These are phyloP conservation scores for Ceuthmochares aereus DNA, from an alignment of 2,113 vertebrate species.

Conservation along the genomic window DNA sequence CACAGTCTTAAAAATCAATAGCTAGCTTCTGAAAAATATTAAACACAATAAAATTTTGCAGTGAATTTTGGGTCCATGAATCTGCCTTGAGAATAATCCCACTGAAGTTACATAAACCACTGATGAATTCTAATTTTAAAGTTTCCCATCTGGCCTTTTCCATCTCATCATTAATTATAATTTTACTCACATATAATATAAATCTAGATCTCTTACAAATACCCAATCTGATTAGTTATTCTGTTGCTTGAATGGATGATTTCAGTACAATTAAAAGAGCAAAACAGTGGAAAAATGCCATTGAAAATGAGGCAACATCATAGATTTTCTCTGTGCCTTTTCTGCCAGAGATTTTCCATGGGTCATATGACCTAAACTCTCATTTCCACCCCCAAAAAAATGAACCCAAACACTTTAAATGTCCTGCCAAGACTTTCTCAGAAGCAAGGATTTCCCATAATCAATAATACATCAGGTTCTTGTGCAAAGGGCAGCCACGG, in stretches of 20 bases:
- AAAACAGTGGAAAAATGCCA: background rate
- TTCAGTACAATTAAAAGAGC: background rate
- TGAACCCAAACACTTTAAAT: background rate
- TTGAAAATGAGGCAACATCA: background rate
- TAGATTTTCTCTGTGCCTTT: background rate
- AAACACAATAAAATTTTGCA: background rate
- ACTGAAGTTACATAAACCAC: background rate
- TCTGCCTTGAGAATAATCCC: background rate
- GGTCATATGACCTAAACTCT: background rate
- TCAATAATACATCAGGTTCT: slow-evolving; percentile 22
- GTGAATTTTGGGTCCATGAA: background rate
- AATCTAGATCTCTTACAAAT: background rate
- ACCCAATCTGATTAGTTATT: background rate
- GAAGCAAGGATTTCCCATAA: slow-evolving; percentile 53
- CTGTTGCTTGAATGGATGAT: background rate
- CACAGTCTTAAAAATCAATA: background rate
- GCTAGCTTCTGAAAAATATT: background rate
- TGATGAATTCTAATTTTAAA: background rate
- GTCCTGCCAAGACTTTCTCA: slow-evolving; percentile 52
- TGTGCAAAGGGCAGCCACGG: slow-evolving; percentile 63
- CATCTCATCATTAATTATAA: background rate
- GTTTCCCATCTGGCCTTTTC: background rate
- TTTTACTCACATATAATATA: background rate
- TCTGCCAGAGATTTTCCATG: background rate
- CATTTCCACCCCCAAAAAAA: background rate